Conservation (phyloP, 2,113 vertebrate species). For the Rhombomys opimus region DNA sequence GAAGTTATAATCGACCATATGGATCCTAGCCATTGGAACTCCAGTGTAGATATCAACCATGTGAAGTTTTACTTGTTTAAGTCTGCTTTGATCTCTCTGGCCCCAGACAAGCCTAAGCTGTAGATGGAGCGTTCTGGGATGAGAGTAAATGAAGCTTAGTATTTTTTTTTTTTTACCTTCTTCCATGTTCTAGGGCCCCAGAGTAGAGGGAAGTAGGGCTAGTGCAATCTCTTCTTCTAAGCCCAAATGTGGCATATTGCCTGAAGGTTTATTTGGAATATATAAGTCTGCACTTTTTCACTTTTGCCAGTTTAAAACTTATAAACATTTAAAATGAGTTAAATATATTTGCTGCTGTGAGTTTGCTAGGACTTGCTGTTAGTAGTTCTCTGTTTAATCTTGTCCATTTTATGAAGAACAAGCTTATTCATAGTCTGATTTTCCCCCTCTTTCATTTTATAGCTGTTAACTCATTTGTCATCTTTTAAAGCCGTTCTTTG, state of each 20-base stretch:
- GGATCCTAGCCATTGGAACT: background rate
- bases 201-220: background rate
- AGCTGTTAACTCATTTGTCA: background rate
- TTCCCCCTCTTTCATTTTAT: background rate
- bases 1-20: background rate
- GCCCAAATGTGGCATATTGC: background rate
- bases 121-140: background rate
- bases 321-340: conserved; percentile 17
- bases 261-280: conserved; percentile 1
- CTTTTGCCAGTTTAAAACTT: background rate
- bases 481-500: background rate
- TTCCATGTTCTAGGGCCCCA: background rate
- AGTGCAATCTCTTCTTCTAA: background rate
- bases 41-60: background rate
- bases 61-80: background rate
- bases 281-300: background rate
- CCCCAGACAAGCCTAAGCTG: background rate
- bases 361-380: background rate
- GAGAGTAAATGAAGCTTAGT: background rate
- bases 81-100: background rate
- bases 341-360: conserved; percentile 7
- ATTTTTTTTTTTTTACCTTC: background rate
- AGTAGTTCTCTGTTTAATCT: background rate
- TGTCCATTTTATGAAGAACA: background rate
- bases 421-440: background rate